A percentile compares a stretch with the other conserved stretches of the same genome.
These are phyloP conservation scores for Atta cephalotes DNA, from an alignment of 1,140 invertebrate genomes.

Conservation along the genomic window DNA sequence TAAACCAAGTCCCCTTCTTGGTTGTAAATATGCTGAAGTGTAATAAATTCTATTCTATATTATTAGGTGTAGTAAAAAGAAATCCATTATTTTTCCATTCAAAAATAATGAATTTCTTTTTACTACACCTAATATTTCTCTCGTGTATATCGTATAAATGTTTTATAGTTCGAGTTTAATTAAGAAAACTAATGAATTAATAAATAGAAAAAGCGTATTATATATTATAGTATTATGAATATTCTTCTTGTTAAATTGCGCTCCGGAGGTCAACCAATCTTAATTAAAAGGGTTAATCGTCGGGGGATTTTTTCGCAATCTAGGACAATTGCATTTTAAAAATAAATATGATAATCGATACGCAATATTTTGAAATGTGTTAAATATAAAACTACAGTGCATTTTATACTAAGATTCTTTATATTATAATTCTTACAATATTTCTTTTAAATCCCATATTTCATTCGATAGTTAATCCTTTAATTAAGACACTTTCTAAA, in stretches of 20 bases:
- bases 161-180: conserved; percentile 1
- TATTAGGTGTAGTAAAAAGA: too few relatives aligned
- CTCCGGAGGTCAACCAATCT: background rate
- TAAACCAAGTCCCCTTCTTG: too few relatives aligned
- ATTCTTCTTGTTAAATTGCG: conserved; percentile 23
- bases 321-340: conserved; percentile 44
- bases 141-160: background rate
- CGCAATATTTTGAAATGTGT: background rate
- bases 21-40: too few relatives aligned
- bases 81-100: too few relatives aligned
- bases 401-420: background rate
- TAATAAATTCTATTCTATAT: too few relatives aligned
- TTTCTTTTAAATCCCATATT: background rate
- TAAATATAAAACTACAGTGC: background rate
- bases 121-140: background rate
- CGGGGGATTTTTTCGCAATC: conserved; percentile 1
- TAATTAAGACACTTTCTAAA: background rate
- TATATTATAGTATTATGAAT: conserved; percentile 30
- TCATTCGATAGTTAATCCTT: background rate
- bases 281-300: background rate
- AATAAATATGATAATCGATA: conserved; percentile 24
- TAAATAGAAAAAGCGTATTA: conserved; percentile 15
- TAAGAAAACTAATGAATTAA: conserved; percentile 1
- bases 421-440: background rate
- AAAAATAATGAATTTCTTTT: too few relatives aligned